Conservation (phyloP, 1,140 invertebrate genomes). For the Neodiprion fabricii region DNA sequence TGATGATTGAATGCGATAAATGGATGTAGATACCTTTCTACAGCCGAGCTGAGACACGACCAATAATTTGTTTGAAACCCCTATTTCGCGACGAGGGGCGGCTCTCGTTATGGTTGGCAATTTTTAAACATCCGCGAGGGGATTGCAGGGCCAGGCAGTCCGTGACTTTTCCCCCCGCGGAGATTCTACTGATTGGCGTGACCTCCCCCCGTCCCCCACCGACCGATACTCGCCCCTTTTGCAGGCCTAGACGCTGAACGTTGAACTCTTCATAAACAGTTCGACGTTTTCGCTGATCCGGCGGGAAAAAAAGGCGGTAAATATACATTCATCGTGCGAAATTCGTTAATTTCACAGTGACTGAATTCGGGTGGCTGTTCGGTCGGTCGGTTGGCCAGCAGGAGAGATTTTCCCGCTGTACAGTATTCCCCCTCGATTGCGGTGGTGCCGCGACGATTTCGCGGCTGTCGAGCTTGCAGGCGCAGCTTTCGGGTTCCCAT, state of each 20-base stretch:
- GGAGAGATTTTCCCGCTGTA: neutral
- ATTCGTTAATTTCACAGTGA: slow-evolving; percentile 52
- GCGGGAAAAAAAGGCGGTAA: slow-evolving; percentile 28
- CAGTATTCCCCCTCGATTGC: neutral
- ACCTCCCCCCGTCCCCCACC: neutral
- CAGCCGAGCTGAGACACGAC: too few species aligned
- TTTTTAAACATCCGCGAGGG: too few species aligned
- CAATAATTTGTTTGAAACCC: too few species aligned
- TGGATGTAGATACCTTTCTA: too few species aligned
- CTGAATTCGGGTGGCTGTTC: slow-evolving; percentile 27
- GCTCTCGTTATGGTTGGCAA: too few species aligned
- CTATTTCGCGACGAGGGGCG: too few species aligned
- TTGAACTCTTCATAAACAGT: slow-evolving; percentile 35
- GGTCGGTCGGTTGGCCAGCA: neutral
- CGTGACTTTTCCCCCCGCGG: neutral
- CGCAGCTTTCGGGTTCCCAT: slow-evolving; percentile 12
- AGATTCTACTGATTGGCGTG: neutral
- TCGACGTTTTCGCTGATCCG: slow-evolving; percentile 25
- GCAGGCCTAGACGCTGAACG: neutral
- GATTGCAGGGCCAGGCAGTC: neutral
- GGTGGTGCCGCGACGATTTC: neutral
- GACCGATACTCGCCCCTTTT: too few species aligned
- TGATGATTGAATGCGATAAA: too few species aligned
- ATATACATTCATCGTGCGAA: slow-evolving; percentile 43
- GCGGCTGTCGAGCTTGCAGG: neutral